A percentile compares a stretch with the other conserved stretches of the same genome.
Conservation (phyloP, 2,113 vertebrate genomes). For the Leptodactylus fuscus region DNA sequence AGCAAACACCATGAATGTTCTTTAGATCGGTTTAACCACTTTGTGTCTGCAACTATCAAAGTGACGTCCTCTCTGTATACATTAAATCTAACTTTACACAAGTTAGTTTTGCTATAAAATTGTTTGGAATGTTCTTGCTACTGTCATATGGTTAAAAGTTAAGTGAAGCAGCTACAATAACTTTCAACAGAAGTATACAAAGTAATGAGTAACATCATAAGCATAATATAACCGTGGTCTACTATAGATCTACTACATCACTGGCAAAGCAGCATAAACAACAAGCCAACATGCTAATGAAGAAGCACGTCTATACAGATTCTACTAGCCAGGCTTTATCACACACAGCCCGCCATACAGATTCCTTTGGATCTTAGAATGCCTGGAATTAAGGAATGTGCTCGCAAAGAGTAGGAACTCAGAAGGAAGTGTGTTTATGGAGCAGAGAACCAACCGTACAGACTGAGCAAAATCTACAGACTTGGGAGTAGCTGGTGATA, state of each 20-base stretch:
- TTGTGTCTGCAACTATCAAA: not conserved
- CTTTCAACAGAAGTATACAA: too few species aligned
- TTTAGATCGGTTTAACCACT: not conserved
- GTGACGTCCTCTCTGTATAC: not conserved
- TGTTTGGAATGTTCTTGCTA: not conserved
- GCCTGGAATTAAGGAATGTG: slow-evolving; percentile 34
- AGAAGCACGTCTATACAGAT: too few species aligned
- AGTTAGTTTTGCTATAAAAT: not conserved
- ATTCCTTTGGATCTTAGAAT: slow-evolving; percentile 16
- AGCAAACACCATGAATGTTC: slow-evolving; percentile 12
- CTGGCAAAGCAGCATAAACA: too few species aligned
- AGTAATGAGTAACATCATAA: too few species aligned
- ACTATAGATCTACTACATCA: too few species aligned
- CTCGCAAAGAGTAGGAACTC: not conserved
- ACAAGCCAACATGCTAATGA: too few species aligned
- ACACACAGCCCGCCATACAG: not conserved
- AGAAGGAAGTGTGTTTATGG: not conserved
- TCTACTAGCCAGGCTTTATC: not conserved
- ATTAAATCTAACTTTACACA: not conserved
- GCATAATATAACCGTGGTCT: too few species aligned
- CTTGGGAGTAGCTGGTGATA: too few species aligned
- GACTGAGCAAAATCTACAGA: not conserved
- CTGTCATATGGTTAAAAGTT: not conserved
- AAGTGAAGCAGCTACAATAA: too few species aligned
- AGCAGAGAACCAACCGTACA: not conserved